Evolutionary conservation across 2,113 vertebrate species (phyloP), one percentile per base, ranked within the genome.

Genomic region (Polyodon spathula): DNA sequence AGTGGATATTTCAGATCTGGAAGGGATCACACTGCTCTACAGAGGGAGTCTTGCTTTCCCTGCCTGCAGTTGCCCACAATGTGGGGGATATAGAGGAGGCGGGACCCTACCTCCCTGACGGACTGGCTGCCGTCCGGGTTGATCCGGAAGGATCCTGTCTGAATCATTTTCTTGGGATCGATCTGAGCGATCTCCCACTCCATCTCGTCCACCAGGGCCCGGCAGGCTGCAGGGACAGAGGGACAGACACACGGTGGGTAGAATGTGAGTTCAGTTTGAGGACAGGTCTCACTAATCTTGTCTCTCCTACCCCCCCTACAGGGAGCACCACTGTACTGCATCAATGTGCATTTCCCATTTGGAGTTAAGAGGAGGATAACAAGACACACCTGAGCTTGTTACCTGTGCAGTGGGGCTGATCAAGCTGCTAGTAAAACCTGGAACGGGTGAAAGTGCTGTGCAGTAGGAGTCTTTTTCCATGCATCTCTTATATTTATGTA

Each of bases 71-170:
- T n/a, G n/a, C n/a, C n/a, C n/a, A n/a, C n/a, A n/a, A n/a, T n/a
- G 27, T 1, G 44, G 14, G 44, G 5, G 2, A 46, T 4, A 46
- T 4, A 46, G 14, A 10, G 43, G 8, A 46, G 14, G 5, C 42
- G 27, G 16, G 16, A 0, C 0, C 68, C 86, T 79, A 95, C 95
- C 92, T 96, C 94, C 76, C 86, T 84, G 8, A 95, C 83, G 0
- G 93, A 95, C 73, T 97, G 95, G 76, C 90, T 94, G 67, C 95
- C 95, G 6, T 98, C 94, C 0, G 94, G 95, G 68, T 97, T 97
- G 80, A 98, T 95, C 48, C 92, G 84, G 73, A 95, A 98, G 0
- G 95, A 96, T 59, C 93, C 94, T 12, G 92, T 92, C 78, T 97
- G 91, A 79, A 94, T 94, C 73, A 87, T 93, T 77, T 93, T 98